These are phyloP conservation scores for Pygathrix nemaeus DNA, from an alignment of 2,113 vertebrate genomes.

Conservation along the genomic window DNA sequence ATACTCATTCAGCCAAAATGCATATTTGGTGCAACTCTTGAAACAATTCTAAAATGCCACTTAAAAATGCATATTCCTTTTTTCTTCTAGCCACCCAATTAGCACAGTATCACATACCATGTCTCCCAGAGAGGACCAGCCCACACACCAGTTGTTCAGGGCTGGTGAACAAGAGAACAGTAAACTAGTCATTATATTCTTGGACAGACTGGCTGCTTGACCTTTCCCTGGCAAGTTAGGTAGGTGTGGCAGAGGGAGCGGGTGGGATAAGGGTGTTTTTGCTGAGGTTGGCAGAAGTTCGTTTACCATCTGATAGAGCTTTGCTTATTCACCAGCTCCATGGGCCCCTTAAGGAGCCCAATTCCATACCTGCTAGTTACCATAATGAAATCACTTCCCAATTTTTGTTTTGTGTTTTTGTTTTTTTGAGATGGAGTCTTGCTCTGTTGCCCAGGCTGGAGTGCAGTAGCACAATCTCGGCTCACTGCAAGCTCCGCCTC, in stretches of 20 bases:
- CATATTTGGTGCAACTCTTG: background rate
- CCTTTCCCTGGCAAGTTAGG: conserved; percentile 42
- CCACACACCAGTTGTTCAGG: conserved; percentile 59
- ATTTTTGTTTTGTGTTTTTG: background rate
- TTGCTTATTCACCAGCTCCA: background rate
- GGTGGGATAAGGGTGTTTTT: background rate
- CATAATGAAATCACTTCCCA: background rate
- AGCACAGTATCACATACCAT: background rate
- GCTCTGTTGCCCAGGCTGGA: background rate
- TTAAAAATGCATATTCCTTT: background rate
- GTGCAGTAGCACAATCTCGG: no score
- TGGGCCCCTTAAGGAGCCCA: background rate
- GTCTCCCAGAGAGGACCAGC: background rate
- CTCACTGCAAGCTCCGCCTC: no score
- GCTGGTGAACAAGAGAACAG: conserved; percentile 20
- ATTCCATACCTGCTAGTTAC: background rate
- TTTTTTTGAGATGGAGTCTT: background rate
- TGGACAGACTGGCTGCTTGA: conserved; percentile 40
- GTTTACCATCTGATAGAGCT: background rate
- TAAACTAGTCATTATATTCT: conserved; percentile 32
- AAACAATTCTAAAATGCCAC: background rate
- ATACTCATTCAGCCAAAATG: background rate
- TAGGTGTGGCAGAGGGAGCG: background rate
- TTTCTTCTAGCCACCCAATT: conserved; percentile 30
- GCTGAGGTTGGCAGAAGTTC: background rate